Percentiles rank a stretch among this genome's conserved stretches.
phyloP scores from a whole-genome alignment of 1,140 invertebrate genomes.

The Drosophila pseudoananassae region DNA sequence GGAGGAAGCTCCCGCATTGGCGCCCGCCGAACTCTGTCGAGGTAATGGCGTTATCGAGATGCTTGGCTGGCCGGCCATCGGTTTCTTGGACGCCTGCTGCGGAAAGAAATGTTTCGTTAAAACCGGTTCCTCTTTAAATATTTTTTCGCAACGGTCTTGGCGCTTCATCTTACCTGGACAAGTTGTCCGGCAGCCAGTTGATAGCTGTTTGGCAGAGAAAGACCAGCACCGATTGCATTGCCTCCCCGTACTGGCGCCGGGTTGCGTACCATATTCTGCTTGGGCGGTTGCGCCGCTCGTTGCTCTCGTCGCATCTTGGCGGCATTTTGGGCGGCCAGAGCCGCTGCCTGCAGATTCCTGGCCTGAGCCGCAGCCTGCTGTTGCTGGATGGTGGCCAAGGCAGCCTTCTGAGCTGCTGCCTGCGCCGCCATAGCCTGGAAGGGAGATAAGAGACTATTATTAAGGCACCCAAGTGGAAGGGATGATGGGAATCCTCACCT shows the following conservation, averaged over 20 bases:
- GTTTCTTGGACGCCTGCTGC: slow-evolving; percentile 82
- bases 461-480: not conserved
- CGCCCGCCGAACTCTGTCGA: slow-evolving; percentile 85
- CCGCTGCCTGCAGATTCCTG: slow-evolving; percentile 77
- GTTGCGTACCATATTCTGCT: slow-evolving; percentile 61
- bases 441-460: not conserved
- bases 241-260: slow-evolving; percentile 61
- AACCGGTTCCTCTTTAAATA: not conserved
- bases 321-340: slow-evolving; percentile 77
- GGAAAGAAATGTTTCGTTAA: slow-evolving; percentile 1
- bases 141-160: not conserved
- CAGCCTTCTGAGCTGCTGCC: slow-evolving; percentile 81
- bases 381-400: slow-evolving; percentile 77
- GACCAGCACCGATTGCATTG: slow-evolving; percentile 45
- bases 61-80: slow-evolving; percentile 89
- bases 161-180: slow-evolving; percentile 58
- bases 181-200: slow-evolving; percentile 78
- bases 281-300: slow-evolving; percentile 61
- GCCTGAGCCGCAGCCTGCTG: slow-evolving; percentile 75
- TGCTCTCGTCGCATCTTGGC: slow-evolving; percentile 67
- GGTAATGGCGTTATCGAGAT: slow-evolving; percentile 96
- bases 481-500: slow-evolving; percentile 42
- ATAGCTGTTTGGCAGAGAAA: slow-evolving; percentile 79
- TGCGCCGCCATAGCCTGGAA: slow-evolving; percentile 83
- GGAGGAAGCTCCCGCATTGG: slow-evolving; percentile 72